Conservation (phyloP, 2,113 vertebrate species). For the Panthera leo region DNA sequence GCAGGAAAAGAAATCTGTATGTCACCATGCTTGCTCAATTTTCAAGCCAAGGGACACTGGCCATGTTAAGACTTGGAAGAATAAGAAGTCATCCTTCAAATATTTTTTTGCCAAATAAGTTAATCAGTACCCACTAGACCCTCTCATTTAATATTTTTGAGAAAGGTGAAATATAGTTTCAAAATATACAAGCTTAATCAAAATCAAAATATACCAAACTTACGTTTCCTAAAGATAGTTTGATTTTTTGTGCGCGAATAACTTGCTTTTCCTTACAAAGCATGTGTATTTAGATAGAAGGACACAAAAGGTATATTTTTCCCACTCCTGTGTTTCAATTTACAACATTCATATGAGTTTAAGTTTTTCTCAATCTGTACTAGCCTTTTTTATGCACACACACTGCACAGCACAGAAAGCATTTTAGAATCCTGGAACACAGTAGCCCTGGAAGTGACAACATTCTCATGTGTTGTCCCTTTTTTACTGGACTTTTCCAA, state of each 20-base stretch:
- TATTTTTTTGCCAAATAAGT: slow-evolving; percentile 26
- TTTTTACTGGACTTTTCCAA: slow-evolving; percentile 10
- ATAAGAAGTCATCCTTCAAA: slow-evolving; percentile 33
- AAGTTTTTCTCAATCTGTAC: background rate
- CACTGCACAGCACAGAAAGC: background rate
- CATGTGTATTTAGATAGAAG: background rate
- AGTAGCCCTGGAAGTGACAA: background rate
- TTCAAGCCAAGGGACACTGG: slow-evolving; percentile 1
- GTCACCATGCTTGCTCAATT: background rate
- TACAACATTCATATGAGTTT: slow-evolving; percentile 12
- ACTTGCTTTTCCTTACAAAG: slow-evolving; percentile 43
- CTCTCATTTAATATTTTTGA: background rate
- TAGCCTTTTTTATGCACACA: background rate
- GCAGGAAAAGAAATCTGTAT: background rate
- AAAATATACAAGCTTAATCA: background rate
- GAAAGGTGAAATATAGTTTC: slow-evolving; percentile 22
- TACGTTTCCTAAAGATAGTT: slow-evolving; percentile 19
- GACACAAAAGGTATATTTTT: background rate
- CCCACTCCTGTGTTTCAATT: background rate
- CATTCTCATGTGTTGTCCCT: background rate
- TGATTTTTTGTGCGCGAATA: background rate
- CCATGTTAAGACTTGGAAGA: slow-evolving; percentile 44
- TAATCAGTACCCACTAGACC: background rate
- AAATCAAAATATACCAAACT: slow-evolving; percentile 46
- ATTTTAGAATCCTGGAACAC: background rate